Conservation (phyloP, 2,888 invertebrate species). For the Lycocerus yunnanus region DNA sequence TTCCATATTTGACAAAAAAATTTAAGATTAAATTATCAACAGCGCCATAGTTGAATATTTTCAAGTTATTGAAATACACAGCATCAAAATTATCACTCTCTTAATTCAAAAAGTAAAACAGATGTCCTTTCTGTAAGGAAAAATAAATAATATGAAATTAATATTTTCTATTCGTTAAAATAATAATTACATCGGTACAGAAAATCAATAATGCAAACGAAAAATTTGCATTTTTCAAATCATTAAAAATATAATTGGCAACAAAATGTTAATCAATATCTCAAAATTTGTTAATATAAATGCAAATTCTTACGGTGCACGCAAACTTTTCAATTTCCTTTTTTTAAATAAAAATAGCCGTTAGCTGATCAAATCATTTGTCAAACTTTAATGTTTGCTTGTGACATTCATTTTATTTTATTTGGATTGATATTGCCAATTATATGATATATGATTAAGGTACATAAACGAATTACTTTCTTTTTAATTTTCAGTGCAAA, state of each 20-base stretch:
- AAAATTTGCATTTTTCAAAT: not conserved
- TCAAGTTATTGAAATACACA: too few relatives aligned
- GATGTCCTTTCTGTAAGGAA: too few relatives aligned
- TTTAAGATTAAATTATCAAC: not conserved
- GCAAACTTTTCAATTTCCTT: conserved; percentile 5
- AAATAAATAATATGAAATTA: too few relatives aligned
- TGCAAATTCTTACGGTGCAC: not conserved
- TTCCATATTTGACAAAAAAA: not conserved
- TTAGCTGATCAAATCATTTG: not conserved
- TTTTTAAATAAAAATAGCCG: not conserved
- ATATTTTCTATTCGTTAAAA: too few relatives aligned
- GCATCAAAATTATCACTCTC: too few relatives aligned
- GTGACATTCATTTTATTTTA: not conserved
- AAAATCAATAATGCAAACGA: not conserved
- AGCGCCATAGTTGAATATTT: too few relatives aligned
- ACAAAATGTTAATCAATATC: not conserved
- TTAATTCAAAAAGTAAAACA: too few relatives aligned
- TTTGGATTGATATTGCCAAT: not conserved
- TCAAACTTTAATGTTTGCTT: not conserved
- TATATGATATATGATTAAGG: not conserved
- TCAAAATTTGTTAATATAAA: not conserved
- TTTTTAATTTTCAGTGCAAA: not conserved
- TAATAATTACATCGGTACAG: too few relatives aligned
- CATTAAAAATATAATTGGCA: not conserved
- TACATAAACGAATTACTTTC: not conserved